Conservation (phyloP, 2,113 vertebrate species). For the Vanacampus margaritifer region DNA sequence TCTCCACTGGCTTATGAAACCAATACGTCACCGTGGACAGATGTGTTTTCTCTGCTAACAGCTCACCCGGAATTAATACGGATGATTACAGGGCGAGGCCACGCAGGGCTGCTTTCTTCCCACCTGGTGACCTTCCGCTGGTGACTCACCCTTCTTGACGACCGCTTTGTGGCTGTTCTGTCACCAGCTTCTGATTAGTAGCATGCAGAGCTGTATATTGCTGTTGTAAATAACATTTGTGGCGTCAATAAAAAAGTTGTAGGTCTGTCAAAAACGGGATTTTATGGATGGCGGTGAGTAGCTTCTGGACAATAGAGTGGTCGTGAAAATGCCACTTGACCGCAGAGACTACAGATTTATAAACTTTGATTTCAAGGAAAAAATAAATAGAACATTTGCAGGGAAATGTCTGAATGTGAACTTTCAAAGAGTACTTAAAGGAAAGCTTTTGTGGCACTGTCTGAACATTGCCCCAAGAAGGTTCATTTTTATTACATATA, state of each 20-base stretch:
- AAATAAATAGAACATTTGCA: neutral
- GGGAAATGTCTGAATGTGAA: neutral
- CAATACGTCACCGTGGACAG: slow-evolving; percentile 69
- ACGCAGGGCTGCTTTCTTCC: slow-evolving; percentile 45
- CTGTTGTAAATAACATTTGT: slow-evolving; percentile 42
- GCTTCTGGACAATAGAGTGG: neutral
- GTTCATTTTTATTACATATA: slow-evolving; percentile 52
- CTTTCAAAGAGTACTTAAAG: neutral
- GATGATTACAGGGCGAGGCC: slow-evolving; percentile 61
- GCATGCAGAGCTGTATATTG: slow-evolving; percentile 19
- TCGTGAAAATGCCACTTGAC: neutral
- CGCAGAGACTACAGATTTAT: neutral
- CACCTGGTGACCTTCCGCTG: slow-evolving; percentile 45
- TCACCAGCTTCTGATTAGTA: slow-evolving; percentile 40
- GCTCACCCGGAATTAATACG: slow-evolving; percentile 58
- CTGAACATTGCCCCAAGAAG: slow-evolving; percentile 34
- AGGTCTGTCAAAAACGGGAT: slow-evolving; percentile 5
- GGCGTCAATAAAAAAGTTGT: slow-evolving; percentile 33
- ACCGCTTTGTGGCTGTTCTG: slow-evolving; percentile 29
- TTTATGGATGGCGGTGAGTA: slow-evolving; percentile 2
- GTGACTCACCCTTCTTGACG: slow-evolving; percentile 28
- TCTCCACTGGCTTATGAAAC: slow-evolving; percentile 61
- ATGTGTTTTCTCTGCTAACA: slow-evolving; percentile 57
- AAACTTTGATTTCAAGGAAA: neutral
- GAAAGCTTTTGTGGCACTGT: slow-evolving; percentile 26